Evolutionary conservation across 2,888 invertebrate genomes (phyloP), one percentile per base, ranked within the genome.

Genomic region (Sisyra nigra): DNA sequence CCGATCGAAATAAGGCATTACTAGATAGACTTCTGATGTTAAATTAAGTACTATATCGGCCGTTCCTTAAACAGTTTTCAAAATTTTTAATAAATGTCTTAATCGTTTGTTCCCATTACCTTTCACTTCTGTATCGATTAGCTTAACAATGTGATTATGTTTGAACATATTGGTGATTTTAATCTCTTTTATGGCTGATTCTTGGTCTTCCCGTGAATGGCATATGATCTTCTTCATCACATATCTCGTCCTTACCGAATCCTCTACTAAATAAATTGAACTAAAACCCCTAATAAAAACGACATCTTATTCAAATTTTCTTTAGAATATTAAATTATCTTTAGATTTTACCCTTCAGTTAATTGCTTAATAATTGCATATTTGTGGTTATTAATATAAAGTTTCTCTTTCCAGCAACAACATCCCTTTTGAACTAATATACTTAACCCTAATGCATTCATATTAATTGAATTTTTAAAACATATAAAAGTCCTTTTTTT

Each of bases 171-270:
- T 72, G 57, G 80, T 79, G 54, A 79, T 76, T 51, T 81, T 77
- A 37, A 84, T 76, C 64, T 88, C 88, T 48, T 72, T 69, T 54
- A 77, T 56, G 0, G 83, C 84, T 47, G 68, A 58, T 55, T 72
- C 72, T 56, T 85, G 81, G 58, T 88, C 87, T 49, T 80, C 80
- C 45, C 73, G 66, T 47, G 80, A 76, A 59, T 87, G 86, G 54
- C 85, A 86, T n/a, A 72, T 70, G 45, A 87, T 82, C 52, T 81
- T 71, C 63, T 88, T 88, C 36, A 87, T 62, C 5, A 86, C 88
- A 63, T 73, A 85, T 48, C 70, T 65, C 49, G 71, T 74, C 3
- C 74, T 78, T 29, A 67, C 51, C 2, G 64, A 56, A 55, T 83
- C 80, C 59, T 85, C 81, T 1, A 80, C 76, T 49, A 88, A 65